Evolutionary conservation across 2,113 vertebrate genomes (phyloP).

Genomic region (Macrotus californicus): DNA sequence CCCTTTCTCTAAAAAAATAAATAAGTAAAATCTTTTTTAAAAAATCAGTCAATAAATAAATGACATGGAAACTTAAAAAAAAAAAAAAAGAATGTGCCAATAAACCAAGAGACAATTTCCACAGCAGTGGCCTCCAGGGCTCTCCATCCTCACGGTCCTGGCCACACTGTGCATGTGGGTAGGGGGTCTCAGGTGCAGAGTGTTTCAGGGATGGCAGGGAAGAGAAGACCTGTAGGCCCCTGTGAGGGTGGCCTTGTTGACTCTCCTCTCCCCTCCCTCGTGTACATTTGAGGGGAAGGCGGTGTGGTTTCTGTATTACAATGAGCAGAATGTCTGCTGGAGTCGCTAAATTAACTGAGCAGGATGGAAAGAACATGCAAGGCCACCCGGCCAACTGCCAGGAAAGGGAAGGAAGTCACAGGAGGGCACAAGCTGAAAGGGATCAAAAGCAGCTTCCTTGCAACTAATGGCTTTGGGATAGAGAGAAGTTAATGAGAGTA

Average conservation of each 20-base stretch:
- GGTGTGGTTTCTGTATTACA: background rate
- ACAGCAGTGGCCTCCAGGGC: background rate
- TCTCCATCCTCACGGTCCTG: accelerated
- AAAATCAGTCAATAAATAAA: no score
- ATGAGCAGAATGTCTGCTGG: background rate
- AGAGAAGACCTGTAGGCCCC: background rate
- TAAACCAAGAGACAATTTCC: background rate
- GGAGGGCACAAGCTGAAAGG: background rate
- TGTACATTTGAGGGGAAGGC: background rate
- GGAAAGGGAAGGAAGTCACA: background rate
- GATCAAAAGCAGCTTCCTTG: background rate
- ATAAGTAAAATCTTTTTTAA: no score
- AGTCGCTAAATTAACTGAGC: background rate
- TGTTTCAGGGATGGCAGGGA: background rate
- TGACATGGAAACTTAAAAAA: no score
- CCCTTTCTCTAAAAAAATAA: no score
- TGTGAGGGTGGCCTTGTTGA: background rate
- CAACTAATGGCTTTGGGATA: background rate
- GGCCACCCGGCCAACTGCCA: background rate
- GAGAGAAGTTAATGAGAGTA: background rate
- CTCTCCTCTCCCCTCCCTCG: background rate
- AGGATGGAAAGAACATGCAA: background rate
- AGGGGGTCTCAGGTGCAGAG: background rate
- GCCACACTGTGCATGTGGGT: background rate
- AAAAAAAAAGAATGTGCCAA: background rate